Evolutionary conservation across 2,113 vertebrate genomes (phyloP).

Genomic region (Astatoreochromis straeleni): DNA sequence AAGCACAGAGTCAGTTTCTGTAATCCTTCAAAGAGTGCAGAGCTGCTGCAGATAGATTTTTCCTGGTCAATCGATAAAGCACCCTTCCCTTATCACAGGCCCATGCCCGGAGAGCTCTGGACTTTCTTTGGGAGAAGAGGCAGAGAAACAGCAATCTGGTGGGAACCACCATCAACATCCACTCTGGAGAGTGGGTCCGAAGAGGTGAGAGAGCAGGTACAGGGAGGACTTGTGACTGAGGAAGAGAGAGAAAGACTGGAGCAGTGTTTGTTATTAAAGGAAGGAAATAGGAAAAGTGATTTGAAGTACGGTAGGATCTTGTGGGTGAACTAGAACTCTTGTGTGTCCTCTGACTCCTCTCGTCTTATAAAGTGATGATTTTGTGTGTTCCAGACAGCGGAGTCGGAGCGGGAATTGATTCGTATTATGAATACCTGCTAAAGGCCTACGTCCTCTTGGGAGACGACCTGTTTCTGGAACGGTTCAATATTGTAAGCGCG

Average conservation of each 20-base stretch:
- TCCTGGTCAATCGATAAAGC: background rate
- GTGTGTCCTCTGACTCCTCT: background rate
- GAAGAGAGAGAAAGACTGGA: background rate
- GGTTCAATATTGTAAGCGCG: constrained; percentile 91
- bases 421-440: constrained; percentile 95
- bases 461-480: constrained; percentile 92
- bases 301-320: background rate
- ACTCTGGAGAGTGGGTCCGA: constrained; percentile 93
- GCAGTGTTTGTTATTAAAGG: background rate
- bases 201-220: constrained; percentile 53
- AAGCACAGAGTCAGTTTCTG: background rate
- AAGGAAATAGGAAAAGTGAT: background rate
- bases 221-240: background rate
- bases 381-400: constrained; percentile 81
- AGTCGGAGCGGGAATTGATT: constrained; percentile 97
- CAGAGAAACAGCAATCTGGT: constrained; percentile 98
- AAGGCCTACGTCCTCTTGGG: constrained; percentile 97
- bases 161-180: constrained; percentile 97
- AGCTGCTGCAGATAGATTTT: constrained; percentile 5
- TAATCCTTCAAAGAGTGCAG: background rate
- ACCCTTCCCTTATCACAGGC: constrained; percentile 62
- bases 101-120: constrained; percentile 90
- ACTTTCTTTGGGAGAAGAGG: constrained; percentile 98
- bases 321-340: background rate
- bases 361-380: background rate